phyloP scores from a whole-genome alignment of 2,113 vertebrate genomes.

The Coptodon bakossiorum region DNA sequence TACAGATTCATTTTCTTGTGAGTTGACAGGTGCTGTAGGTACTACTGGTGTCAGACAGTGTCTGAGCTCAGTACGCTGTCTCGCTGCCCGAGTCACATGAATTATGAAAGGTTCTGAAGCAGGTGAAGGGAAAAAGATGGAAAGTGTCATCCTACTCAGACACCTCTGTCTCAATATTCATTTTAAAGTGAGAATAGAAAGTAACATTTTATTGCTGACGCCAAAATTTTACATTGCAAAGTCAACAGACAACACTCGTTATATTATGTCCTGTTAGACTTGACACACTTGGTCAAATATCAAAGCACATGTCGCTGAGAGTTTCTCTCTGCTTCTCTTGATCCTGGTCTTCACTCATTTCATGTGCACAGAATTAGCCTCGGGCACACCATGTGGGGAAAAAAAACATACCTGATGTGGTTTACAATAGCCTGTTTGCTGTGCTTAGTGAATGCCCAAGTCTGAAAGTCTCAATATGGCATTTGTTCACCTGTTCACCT shows the following conservation, averaged over 20 bases:
- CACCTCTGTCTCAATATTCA: neutral
- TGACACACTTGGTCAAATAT: neutral
- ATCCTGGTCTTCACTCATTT: neutral
- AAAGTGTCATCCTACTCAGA: neutral
- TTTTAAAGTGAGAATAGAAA: neutral
- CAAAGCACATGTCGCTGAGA: neutral
- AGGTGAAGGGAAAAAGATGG: neutral
- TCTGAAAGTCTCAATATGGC: neutral
- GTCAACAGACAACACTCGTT: neutral
- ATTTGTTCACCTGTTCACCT: neutral
- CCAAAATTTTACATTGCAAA: neutral
- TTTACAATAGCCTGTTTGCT: neutral
- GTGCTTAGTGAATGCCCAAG: neutral
- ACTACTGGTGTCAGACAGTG: neutral
- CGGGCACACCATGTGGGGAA: neutral
- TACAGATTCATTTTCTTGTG: neutral
- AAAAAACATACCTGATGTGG: neutral
- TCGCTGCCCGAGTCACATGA: neutral
- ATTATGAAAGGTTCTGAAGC: slow-evolving; percentile 1
- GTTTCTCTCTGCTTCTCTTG: neutral
- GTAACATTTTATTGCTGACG: neutral
- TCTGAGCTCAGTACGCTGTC: neutral
- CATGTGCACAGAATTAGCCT: neutral
- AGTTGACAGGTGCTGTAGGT: neutral
- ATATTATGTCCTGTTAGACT: neutral